Evolutionary conservation across 2,888 invertebrate genomes (phyloP), one percentile per base, ranked within the genome.

Genomic region (Koerneria pararmatus): DNA sequence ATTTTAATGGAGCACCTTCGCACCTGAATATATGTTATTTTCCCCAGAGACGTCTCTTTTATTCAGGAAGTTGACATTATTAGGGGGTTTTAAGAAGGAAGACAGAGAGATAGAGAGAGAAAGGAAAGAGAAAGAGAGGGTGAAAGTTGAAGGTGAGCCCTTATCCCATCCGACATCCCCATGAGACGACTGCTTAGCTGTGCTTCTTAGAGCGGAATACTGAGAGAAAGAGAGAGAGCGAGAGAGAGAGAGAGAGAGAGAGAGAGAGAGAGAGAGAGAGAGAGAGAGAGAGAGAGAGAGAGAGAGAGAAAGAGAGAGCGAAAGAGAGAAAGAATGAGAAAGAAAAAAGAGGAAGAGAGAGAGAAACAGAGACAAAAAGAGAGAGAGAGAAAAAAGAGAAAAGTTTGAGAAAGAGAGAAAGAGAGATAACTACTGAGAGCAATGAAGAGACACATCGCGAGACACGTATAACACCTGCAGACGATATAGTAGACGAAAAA

Each of bases 271-370:
- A 60, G 60, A 49, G 32, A 31, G 60, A 46, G 54, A 22, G 22
- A 22, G 24, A 27, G 24, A 48, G 60, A 60, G 32, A 31, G 48
- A 60, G n/a, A 31, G 15, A 15, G 15, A 22, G 46, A 8, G 19
- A 46, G 41, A 60, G 34, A 46, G 27, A 34, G 60, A 34, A 32
- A 60, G 34, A 48, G 48, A 60, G 34, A 48, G 48, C 24, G 24
- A 5, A 22, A 51, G 24, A 60, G 48, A 24, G 37, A 60, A 27
- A 11, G 46, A 58, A 58, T 37, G 41, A 29, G 41, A 35, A 27
- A n/a, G n/a, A 46, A 58, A 46, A 58, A 19, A 29, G 31, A 37
- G 37, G 41, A 37, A 58, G 37, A 41, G 60, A 60, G 22, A 49
- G 48, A 60, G 46, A 19, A 19, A 46, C n/a, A 48, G 60, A 48